Conservation (phyloP, 2,888 invertebrate species). For the Geotrupes spiniger region DNA sequence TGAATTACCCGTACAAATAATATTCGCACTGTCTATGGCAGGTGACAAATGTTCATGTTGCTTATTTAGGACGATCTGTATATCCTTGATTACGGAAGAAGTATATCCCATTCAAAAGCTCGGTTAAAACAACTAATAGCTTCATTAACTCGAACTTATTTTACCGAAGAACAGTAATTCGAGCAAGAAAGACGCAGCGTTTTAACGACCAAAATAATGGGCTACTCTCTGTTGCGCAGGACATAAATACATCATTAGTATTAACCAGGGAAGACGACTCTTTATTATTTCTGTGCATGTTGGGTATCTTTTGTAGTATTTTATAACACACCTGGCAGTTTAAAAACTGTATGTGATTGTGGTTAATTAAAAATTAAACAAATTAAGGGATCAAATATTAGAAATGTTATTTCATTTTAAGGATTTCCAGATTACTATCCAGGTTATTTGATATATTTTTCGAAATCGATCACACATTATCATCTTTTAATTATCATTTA, state of each 20-base stretch:
- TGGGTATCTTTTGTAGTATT: no score
- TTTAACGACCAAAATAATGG: conserved; percentile 20
- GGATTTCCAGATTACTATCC: no score
- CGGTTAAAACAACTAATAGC: conserved; percentile 27
- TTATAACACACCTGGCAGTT: no score
- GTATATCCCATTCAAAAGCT: conserved; percentile 24
- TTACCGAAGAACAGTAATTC: conserved; percentile 16
- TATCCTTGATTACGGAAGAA: conserved; percentile 26
- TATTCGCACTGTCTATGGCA: no score
- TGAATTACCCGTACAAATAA: no score
- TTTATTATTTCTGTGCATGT: background rate
- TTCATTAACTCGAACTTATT: conserved; percentile 26
- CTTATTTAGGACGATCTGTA: conserved; percentile 19
- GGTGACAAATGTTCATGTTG: conserved; percentile 7
- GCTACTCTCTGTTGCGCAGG: conserved; percentile 11
- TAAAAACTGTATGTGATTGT: no score
- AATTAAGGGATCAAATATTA: no score
- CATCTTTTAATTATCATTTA: no score
- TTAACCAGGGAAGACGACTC: background rate
- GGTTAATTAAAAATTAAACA: no score
- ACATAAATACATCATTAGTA: conserved; percentile 20
- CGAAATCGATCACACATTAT: no score
- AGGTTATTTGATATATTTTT: no score
- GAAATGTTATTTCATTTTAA: no score
- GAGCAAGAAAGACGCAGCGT: conserved; percentile 10